A percentile compares a stretch with the other conserved stretches of the same genome.
Evolutionary conservation across 2,797 vertebrate species (phyloP).

Genomic region (Gymnodraco acuticeps): DNA sequence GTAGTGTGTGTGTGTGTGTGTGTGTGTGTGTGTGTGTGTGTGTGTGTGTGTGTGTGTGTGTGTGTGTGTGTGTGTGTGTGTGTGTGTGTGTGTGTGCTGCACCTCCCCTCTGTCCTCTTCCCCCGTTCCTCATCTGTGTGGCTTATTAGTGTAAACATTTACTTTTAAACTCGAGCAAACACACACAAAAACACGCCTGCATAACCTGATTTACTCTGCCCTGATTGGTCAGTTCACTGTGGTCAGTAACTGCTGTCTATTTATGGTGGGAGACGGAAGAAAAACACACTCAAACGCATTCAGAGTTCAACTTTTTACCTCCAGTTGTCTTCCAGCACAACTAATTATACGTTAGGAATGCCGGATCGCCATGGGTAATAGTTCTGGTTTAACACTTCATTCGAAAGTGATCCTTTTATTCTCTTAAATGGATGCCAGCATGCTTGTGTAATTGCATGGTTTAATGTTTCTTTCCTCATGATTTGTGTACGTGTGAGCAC

Average conservation of each 20-base stretch:
- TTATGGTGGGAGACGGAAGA: slow-evolving; percentile 37
- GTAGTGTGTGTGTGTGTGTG: too few relatives aligned
- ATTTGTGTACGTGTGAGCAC: slow-evolving; percentile 33
- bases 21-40: too few relatives aligned
- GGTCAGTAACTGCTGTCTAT: slow-evolving; percentile 40
- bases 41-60: too few relatives aligned
- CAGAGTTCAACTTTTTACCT: slow-evolving; percentile 25
- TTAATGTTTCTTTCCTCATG: slow-evolving; percentile 34
- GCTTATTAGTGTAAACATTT: slow-evolving; percentile 63
- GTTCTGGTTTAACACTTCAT: slow-evolving; percentile 15
- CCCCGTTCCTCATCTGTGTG: slow-evolving; percentile 48
- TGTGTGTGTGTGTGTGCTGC: too few relatives aligned
- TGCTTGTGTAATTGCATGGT: slow-evolving; percentile 50
- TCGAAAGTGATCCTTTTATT: slow-evolving; percentile 48
- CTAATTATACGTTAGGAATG: neutral
- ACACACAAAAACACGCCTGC: slow-evolving; percentile 18
- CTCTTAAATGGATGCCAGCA: slow-evolving; percentile 38
- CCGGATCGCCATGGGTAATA: neutral
- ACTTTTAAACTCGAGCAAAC: slow-evolving; percentile 30
- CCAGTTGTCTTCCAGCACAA: neutral
- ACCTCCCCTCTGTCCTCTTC: too few relatives aligned
- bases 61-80: too few relatives aligned
- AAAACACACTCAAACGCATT: slow-evolving; percentile 9
- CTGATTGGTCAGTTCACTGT: slow-evolving; percentile 33
- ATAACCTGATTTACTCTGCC: slow-evolving; percentile 36